Evolutionary conservation across 2,797 vertebrate genomes (phyloP), one percentile per base, ranked within the genome.

Genomic region (Sebastes iracundus): DNA sequence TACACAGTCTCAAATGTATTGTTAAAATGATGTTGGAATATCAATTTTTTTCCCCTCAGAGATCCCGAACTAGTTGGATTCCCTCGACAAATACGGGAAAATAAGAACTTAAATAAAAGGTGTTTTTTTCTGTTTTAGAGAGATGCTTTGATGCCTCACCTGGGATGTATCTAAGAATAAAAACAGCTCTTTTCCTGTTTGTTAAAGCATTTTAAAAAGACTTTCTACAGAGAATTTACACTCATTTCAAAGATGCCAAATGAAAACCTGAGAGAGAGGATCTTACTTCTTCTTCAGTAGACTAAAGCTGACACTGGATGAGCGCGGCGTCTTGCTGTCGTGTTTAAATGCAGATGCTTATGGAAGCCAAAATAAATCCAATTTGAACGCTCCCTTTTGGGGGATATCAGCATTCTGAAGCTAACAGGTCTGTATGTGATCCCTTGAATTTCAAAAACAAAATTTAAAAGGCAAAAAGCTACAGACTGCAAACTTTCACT

Each of bases 261-360:
- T 72, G 30, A 75, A 80, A 82, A 79, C 72, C 74, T 60, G 30
- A 27, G 81, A 77, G 68, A 76, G 81, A 73, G 76, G 62, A 85
- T 75, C 20, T 73, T 68, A 56, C 65, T 85, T 77, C 59, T 58
- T 73, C 59, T 60, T 73, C 65, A 65, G 58, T 6, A 74, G 70
- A 80, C 66, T 78, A 78, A 88, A 87, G 75, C 82, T 80, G 83
- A 87, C 85, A 70, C 62, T 27, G 81, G 79, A 87, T 72, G 74
- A 79, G 84, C 64, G 13, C 12, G 7, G 72, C 49, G 66, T 58
- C 81, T 59, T 56, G 38, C 78, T 69, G 70, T 71, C 38, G 16
- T 46, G 67, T 86, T 84, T 84, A 82, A 91, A 90, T 68, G 70
- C 78, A 79, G 74, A 80, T 53, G 58, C 64, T 60, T 62, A 62